These are phyloP conservation scores for Pagetopsis macropterus DNA, from an alignment of 2,797 vertebrate genomes.

Conservation along the genomic window DNA sequence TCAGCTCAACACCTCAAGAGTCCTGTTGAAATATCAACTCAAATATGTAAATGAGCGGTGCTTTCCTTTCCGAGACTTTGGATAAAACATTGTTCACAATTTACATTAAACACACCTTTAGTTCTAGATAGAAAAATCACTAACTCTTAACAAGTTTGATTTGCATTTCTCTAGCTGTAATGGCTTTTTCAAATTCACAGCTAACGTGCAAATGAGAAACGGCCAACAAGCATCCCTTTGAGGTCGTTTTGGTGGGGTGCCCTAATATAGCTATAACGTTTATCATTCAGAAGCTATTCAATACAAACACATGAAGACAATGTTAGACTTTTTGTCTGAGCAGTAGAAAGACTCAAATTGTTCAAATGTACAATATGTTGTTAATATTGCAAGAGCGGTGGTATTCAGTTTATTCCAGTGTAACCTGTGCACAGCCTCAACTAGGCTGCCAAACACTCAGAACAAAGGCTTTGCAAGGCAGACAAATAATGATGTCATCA, in stretches of 20 bases:
- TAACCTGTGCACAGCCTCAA: slow-evolving; percentile 1
- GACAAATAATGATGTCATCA: slow-evolving; percentile 34
- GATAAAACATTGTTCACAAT: neutral
- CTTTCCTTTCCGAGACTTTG: neutral
- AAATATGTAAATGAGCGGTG: neutral
- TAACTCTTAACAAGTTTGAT: too few relatives aligned
- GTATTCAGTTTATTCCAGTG: neutral
- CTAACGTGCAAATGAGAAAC: neutral
- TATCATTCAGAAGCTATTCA: slow-evolving; percentile 1
- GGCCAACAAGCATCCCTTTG: neutral
- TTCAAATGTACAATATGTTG: neutral
- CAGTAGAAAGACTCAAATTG: neutral
- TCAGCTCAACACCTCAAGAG: neutral
- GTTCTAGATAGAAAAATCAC: neutral
- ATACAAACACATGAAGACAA: neutral
- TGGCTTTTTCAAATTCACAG: neutral
- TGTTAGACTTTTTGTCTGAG: neutral
- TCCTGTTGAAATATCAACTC: neutral
- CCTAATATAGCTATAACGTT: neutral
- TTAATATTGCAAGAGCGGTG: too few relatives aligned
- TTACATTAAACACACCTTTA: neutral
- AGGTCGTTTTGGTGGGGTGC: neutral
- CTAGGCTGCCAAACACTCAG: neutral
- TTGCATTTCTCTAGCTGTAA: neutral
- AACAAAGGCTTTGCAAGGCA: slow-evolving; percentile 31